These are phyloP conservation scores for Harpagifer antarcticus DNA, from an alignment of 2,797 vertebrate genomes.

Conservation along the genomic window DNA sequence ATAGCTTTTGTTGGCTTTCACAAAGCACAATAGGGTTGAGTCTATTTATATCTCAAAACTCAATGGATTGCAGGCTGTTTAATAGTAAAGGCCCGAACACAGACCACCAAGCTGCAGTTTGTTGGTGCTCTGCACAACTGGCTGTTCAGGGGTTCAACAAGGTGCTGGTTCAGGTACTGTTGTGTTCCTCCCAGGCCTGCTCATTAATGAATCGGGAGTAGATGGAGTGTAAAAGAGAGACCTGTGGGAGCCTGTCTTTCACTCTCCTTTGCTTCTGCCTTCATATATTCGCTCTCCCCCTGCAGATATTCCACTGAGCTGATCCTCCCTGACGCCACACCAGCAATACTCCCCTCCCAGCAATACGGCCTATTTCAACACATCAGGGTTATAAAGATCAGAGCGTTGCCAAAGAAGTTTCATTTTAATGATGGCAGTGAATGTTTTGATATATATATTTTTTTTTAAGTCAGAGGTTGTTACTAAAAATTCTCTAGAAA, in stretches of 20 bases:
- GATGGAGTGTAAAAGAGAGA: slow-evolving; percentile 47
- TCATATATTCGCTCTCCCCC: slow-evolving; percentile 52
- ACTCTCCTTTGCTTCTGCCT: slow-evolving; percentile 40
- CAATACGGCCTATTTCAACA: slow-evolving; percentile 52
- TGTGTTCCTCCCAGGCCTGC: slow-evolving; percentile 32
- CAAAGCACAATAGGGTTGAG: slow-evolving; percentile 9
- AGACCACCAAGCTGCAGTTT: background rate
- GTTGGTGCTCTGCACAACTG: background rate
- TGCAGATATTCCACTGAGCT: slow-evolving; percentile 65
- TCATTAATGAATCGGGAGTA: slow-evolving; percentile 37
- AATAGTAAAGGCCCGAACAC: slow-evolving; percentile 1
- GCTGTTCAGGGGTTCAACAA: slow-evolving; percentile 21
- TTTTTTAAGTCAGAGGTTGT: background rate
- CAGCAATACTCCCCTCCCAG: no score
- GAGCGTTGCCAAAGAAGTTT: slow-evolving; percentile 30
- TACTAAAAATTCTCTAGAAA: background rate
- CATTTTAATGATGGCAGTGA: slow-evolving; percentile 1
- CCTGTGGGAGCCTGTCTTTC: slow-evolving; percentile 71
- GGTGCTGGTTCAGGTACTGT: slow-evolving; percentile 16
- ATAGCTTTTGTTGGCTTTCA: slow-evolving; percentile 11
- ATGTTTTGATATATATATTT: background rate
- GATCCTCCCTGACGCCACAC: slow-evolving; percentile 64
- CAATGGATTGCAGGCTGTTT: slow-evolving; percentile 17
- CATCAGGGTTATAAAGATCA: slow-evolving; percentile 32
- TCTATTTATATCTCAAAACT: slow-evolving; percentile 15